Evolutionary conservation across 2,113 vertebrate species (phyloP).

Genomic region (Butastur rufipennis): DNA sequence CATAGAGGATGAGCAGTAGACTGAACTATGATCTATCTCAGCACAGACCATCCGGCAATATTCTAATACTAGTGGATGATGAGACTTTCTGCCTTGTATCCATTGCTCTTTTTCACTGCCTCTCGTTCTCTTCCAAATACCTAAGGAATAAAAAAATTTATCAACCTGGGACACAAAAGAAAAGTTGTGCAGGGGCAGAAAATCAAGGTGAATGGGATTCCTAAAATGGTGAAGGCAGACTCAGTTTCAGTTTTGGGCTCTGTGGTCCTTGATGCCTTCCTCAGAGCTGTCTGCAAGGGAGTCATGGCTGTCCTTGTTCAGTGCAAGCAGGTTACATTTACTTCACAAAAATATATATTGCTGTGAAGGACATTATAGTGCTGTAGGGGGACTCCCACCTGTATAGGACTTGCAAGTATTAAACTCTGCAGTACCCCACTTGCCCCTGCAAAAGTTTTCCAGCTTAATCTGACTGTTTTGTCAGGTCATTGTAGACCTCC

Average conservation of each 20-base stretch:
- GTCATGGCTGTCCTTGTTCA: not conserved
- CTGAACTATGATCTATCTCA: not conserved
- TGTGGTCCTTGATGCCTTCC: not conserved
- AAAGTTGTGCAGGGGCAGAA: not conserved
- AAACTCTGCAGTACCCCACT: not conserved
- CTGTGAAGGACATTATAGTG: not conserved
- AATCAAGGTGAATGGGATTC: not conserved
- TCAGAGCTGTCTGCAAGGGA: not conserved
- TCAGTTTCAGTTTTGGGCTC: not conserved
- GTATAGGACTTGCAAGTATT: not conserved
- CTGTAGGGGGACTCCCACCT: not conserved
- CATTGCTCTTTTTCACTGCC: not conserved
- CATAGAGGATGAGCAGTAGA: not conserved
- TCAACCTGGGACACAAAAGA: not conserved
- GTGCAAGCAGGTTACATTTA: not conserved
- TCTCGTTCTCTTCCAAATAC: not conserved
- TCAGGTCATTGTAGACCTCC: not conserved
- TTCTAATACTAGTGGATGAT: not conserved
- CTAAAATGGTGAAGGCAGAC: not conserved
- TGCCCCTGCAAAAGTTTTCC: not conserved
- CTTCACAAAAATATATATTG: not conserved
- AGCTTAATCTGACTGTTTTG: not conserved
- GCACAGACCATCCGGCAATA: not conserved
- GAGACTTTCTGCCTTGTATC: not conserved
- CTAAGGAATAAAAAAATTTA: not conserved